phyloP scores from a whole-genome alignment of 2,113 vertebrate species.

The Glareola pratincola region DNA sequence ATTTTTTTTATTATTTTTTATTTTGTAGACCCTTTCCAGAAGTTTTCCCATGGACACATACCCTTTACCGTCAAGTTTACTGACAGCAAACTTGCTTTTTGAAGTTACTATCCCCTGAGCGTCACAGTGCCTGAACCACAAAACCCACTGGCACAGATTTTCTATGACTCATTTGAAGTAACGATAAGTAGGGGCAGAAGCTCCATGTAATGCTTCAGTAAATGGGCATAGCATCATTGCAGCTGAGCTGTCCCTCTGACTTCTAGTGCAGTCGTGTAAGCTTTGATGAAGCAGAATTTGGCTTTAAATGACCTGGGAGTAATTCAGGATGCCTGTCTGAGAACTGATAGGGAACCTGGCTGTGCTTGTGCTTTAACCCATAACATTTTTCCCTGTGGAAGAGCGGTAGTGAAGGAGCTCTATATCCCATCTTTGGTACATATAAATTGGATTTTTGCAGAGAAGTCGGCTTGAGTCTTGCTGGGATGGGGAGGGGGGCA shows the following conservation, averaged over 20 bases:
- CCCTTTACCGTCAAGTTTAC: neutral
- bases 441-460: neutral
- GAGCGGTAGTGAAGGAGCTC: neutral
- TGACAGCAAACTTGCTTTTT: neutral
- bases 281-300: neutral
- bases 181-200: neutral
- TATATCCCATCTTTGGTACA: neutral
- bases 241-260: neutral
- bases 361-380: neutral
- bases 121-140: neutral
- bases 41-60: neutral
- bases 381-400: neutral
- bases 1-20: neutral
- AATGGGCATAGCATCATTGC: rapidly evolving
- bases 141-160: neutral
- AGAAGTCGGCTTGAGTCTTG: neutral
- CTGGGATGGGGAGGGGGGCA: neutral
- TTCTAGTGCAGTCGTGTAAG: rapidly evolving
- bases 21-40: neutral
- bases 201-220: neutral
- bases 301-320: neutral
- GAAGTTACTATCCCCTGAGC: neutral
- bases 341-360: neutral
- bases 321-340: neutral
- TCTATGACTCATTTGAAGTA: neutral